A percentile compares a stretch with the other conserved stretches of the same genome.
Evolutionary conservation across 2,888 invertebrate species (phyloP).

Genomic region (Notodonta dromedarius): DNA sequence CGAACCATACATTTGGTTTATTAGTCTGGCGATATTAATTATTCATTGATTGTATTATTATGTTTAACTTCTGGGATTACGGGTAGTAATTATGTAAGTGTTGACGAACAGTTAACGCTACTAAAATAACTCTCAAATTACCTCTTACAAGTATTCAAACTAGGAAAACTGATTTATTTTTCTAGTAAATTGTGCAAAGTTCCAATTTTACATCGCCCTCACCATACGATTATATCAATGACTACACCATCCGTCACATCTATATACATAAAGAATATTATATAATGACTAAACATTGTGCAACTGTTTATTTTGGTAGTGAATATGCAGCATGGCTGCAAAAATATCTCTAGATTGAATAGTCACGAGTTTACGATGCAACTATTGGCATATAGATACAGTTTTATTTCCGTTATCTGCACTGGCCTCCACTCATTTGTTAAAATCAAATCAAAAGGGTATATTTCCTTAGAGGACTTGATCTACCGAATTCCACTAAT

Average conservation of each 20-base stretch:
- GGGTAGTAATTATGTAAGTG: too few relatives aligned
- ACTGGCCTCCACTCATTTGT: neutral
- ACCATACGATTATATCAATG: neutral
- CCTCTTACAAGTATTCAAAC: too few relatives aligned
- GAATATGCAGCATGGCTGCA: neutral
- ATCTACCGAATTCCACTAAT: too few relatives aligned
- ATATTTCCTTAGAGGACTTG: too few relatives aligned
- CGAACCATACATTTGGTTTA: too few relatives aligned
- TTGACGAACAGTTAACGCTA: neutral
- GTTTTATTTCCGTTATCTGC: neutral
- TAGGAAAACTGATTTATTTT: too few relatives aligned
- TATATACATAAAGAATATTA: neutral
- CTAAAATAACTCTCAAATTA: neutral
- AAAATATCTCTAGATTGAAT: neutral
- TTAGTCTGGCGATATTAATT: too few relatives aligned
- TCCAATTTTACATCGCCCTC: neutral
- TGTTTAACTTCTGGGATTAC: too few relatives aligned
- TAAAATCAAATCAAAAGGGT: too few relatives aligned
- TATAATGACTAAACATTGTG: neutral
- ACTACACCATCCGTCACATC: neutral
- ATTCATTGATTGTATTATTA: too few relatives aligned
- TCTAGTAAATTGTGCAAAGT: neutral
- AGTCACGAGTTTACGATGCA: slow-evolving; percentile 2
- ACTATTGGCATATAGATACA: neutral
- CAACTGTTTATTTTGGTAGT: neutral